Evolutionary conservation across 2,888 invertebrate species (phyloP).

Genomic region (Theretra japonica): DNA sequence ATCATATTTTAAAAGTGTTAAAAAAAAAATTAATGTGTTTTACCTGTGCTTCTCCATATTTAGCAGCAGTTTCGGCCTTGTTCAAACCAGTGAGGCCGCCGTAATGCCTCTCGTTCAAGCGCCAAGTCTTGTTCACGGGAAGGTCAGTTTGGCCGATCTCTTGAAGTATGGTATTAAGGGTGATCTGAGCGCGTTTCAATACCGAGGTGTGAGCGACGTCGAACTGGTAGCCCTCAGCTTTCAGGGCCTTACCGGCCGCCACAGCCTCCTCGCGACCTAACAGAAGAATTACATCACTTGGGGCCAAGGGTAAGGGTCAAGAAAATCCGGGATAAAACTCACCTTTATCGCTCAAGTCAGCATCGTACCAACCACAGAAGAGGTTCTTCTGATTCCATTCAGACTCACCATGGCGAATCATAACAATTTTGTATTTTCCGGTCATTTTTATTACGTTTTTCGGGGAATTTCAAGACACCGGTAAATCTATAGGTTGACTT

Average conservation of each 20-base stretch:
- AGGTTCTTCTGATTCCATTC: constrained; percentile 90
- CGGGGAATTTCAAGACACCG: constrained; percentile 5
- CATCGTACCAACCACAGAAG: constrained; percentile 91
- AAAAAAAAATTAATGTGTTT: not conserved
- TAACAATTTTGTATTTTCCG: constrained; percentile 86
- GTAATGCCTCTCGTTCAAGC: constrained; percentile 94
- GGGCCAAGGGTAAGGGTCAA: constrained; percentile 1
- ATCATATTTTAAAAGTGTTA: too few relatives aligned
- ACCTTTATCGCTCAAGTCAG: constrained; percentile 88
- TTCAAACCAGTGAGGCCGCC: constrained; percentile 94
- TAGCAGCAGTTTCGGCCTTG: constrained; percentile 93
- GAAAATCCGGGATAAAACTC: constrained; percentile 41
- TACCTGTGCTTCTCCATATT: constrained; percentile 93
- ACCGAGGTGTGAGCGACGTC: constrained; percentile 93
- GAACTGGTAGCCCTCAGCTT: constrained; percentile 88
- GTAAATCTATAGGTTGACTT: not conserved
- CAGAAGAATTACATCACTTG: constrained; percentile 14
- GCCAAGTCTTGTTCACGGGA: constrained; percentile 90
- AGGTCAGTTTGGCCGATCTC: constrained; percentile 88
- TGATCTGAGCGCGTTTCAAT: constrained; percentile 90
- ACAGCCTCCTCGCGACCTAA: constrained; percentile 88
- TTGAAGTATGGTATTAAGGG: constrained; percentile 87
- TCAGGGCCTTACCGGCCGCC: constrained; percentile 89
- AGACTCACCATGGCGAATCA: constrained; percentile 91
- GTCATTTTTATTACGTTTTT: constrained; percentile 56